These are phyloP conservation scores for Drosophila ustulata DNA, from an alignment of 2,888 invertebrate genomes.

Conservation along the genomic window DNA sequence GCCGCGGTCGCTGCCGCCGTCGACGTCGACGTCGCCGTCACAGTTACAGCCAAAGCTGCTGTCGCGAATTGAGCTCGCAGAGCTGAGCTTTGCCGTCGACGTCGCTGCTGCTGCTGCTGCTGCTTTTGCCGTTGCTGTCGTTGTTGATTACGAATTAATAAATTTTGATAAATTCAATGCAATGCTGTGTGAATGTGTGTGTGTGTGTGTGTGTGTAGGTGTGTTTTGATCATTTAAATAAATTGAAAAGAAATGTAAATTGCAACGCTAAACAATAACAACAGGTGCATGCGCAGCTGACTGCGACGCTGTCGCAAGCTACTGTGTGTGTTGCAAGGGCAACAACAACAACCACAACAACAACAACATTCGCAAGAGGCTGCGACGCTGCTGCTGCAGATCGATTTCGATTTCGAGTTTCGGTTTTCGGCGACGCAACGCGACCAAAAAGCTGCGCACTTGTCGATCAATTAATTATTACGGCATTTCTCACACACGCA, in stretches of 20 bases:
- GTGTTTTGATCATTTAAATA: slow-evolving; percentile 39
- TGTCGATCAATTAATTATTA: slow-evolving; percentile 79
- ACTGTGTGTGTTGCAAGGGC: slow-evolving; percentile 61
- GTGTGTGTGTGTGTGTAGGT: slow-evolving; percentile 31
- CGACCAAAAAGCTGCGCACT: slow-evolving; percentile 70
- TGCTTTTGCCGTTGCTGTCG: slow-evolving; percentile 10
- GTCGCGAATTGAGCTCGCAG: slow-evolving; percentile 39
- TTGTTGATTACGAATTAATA: slow-evolving; percentile 66
- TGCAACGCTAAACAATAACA: slow-evolving; percentile 47
- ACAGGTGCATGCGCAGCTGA: slow-evolving; percentile 58
- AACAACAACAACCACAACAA: slow-evolving; percentile 23
- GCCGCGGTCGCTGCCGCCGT: slow-evolving; percentile 11
- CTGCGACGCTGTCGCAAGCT: slow-evolving; percentile 52
- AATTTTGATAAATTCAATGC: slow-evolving; percentile 61
- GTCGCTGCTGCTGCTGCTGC: not conserved
- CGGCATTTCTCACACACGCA: slow-evolving; percentile 66
- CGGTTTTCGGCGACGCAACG: slow-evolving; percentile 11
- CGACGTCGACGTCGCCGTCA: slow-evolving; percentile 18
- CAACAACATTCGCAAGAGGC: slow-evolving; percentile 34
- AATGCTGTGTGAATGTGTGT: slow-evolving; percentile 20
- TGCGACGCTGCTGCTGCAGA: slow-evolving; percentile 34
- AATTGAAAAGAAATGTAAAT: slow-evolving; percentile 45
- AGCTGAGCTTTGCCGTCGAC: slow-evolving; percentile 34
- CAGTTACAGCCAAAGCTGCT: slow-evolving; percentile 13
- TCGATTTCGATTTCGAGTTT: slow-evolving; percentile 59